phyloP scores from a whole-genome alignment of 2,888 invertebrate species.

The Scaptomyza cyrtandrae region DNA sequence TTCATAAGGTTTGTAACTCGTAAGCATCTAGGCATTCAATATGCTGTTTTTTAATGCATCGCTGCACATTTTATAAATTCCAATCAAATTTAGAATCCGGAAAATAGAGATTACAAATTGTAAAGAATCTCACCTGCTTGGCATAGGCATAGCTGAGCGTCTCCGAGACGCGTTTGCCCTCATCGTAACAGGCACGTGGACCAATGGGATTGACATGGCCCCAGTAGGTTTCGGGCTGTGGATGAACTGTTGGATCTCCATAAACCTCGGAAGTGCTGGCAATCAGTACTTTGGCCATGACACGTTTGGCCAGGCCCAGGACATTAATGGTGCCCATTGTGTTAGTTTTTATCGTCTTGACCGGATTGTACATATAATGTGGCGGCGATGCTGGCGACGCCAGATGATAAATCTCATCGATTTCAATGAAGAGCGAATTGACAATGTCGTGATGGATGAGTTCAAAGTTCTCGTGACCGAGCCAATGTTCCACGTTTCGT shows the following conservation, averaged over 20 bases:
- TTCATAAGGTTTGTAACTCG: not conserved
- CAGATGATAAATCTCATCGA: slow-evolving; percentile 98
- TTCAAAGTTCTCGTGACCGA: slow-evolving; percentile 99
- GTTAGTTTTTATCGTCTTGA: slow-evolving; percentile 99
- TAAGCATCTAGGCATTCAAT: not conserved
- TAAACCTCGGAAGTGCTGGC: slow-evolving; percentile 99
- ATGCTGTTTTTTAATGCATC: slow-evolving; percentile 48
- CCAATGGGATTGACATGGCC: slow-evolving; percentile 99
- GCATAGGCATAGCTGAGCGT: slow-evolving; percentile 97
- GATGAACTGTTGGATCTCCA: slow-evolving; percentile 99
- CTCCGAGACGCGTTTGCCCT: slow-evolving; percentile 99
- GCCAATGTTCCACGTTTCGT: slow-evolving; percentile 99
- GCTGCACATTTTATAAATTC: slow-evolving; percentile 40
- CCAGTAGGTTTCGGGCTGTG: slow-evolving; percentile 99
- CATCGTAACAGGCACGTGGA: slow-evolving; percentile 98
- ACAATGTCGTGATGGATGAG: slow-evolving; percentile 99
- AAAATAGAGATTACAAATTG: slow-evolving; percentile 10
- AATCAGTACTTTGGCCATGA: slow-evolving; percentile 95
- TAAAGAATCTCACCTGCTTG: slow-evolving; percentile 88
- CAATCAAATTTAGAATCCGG: slow-evolving; percentile 39
- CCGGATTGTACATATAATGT: slow-evolving; percentile 99
- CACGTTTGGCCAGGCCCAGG: slow-evolving; percentile 95
- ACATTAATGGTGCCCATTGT: slow-evolving; percentile 97
- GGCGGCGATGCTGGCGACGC: slow-evolving; percentile 99
- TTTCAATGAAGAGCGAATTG: slow-evolving; percentile 98